Base-by-base conservation (phyloP, 2,797 vertebrate genomes). In the Clarias fuscus region DNA sequence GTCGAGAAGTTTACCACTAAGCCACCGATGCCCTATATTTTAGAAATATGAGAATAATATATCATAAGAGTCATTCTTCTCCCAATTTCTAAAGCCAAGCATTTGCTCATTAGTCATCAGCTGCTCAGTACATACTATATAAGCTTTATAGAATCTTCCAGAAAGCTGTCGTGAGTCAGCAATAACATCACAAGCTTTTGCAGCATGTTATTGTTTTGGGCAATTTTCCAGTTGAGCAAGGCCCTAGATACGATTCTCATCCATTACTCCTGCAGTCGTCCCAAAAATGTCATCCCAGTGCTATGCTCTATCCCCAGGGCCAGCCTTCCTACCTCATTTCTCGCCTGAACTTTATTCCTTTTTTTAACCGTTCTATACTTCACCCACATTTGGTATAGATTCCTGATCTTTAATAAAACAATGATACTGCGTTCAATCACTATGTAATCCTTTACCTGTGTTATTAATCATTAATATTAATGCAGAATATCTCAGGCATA, bases 201-300 rank as follows among this genome's bases (percentile, higher is more conserved):
- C 83, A 86, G 86, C 65, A 53, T 82, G 59, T 76, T 88, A 90
- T 90, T 92, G 89, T 91, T 91, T 84, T 70, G 20, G 40, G 14
- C 40, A 89, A 85, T 89, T 91, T 90, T 88, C 84, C 88, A 85
- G 82, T 53, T 88, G 88, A 91, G 89, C 91, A 94, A 94, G 92
- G 90, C 88, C 93, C 92, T 93, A 91, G 91, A 94, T 93, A 90
- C 92, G 93, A 94, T 94, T 88, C 92, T 94, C 94, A 93, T 94
- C 93, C 91, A 93, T 94, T 94, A 94, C 94, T 94, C 93, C 91
- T 90, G 84, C 89, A 84, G 92, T 91, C 95, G 95, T 93, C 93
- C 95, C 92, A 94, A 95, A 96, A 95, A 94, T 93, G 95, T 96
- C 94, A 95, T 89, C 17, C 78, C 86, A 7, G 92, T 91, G 88